These are phyloP conservation scores for Lophius piscatorius DNA, from an alignment of 2,113 vertebrate genomes.

Conservation along the genomic window DNA sequence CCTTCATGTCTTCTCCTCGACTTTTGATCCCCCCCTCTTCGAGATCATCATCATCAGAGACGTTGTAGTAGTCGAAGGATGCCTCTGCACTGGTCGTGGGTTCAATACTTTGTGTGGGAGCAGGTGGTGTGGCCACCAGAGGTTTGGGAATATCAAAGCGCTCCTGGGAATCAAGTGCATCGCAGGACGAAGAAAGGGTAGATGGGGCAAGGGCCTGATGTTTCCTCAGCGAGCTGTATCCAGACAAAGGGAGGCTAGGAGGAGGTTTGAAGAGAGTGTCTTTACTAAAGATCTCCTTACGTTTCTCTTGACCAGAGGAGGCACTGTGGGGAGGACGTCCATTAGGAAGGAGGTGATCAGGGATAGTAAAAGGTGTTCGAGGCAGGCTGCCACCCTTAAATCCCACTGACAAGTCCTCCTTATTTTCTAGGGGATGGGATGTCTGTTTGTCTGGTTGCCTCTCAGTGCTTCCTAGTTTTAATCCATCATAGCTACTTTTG, in stretches of 20 bases:
- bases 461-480: slow-evolving; percentile 82
- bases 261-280: slow-evolving; percentile 94
- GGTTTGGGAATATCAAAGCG: slow-evolving; percentile 88
- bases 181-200: slow-evolving; percentile 77
- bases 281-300: slow-evolving; percentile 96
- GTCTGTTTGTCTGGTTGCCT: slow-evolving; percentile 85
- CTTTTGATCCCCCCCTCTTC: slow-evolving; percentile 87
- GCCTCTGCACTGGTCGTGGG: slow-evolving; percentile 83
- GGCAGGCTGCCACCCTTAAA: slow-evolving; percentile 71
- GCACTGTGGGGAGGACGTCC: slow-evolving; percentile 84
- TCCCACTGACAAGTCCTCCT: slow-evolving; percentile 85
- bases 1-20: slow-evolving; percentile 76
- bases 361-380: slow-evolving; percentile 73
- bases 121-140: slow-evolving; percentile 74
- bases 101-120: slow-evolving; percentile 80
- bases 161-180: slow-evolving; percentile 87
- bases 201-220: slow-evolving; percentile 82
- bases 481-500: slow-evolving; percentile 87
- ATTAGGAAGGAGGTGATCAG: slow-evolving; percentile 82
- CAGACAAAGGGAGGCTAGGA: slow-evolving; percentile 84
- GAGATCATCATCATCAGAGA: slow-evolving; percentile 93
- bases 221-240: slow-evolving; percentile 88
- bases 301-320: slow-evolving; percentile 88
- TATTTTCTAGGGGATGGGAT: slow-evolving; percentile 84
- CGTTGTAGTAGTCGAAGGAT: slow-evolving; percentile 97